Conservation (phyloP, 2,797 vertebrate genomes). For the Urosaurus nigricauda region DNA sequence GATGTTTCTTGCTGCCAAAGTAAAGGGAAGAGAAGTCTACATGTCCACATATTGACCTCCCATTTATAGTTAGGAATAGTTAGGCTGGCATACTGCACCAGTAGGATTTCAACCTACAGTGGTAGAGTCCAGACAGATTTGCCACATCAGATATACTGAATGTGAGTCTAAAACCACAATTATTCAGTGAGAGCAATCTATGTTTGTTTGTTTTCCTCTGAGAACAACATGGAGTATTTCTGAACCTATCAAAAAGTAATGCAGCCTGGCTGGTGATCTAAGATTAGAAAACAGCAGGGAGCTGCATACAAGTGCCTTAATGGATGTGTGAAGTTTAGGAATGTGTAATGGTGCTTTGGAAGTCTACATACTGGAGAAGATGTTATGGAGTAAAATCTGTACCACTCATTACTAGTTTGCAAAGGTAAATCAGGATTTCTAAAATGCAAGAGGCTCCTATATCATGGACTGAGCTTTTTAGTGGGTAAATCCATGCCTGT, state of each 20-base stretch:
- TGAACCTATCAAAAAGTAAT: neutral
- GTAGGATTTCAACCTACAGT: neutral
- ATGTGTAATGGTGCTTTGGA: neutral
- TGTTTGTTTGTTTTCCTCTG: neutral
- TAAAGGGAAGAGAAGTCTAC: neutral
- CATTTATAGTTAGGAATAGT: neutral
- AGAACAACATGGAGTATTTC: constrained; percentile 1
- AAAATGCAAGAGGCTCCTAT: constrained; percentile 2
- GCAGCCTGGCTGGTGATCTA: neutral
- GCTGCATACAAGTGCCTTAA: neutral
- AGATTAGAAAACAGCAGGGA: neutral
- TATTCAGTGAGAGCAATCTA: neutral
- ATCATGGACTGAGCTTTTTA: neutral
- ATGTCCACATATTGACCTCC: neutral
- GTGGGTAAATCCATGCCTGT: constrained; percentile 47
- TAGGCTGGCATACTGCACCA: neutral
- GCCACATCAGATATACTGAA: neutral
- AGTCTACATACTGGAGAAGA: neutral
- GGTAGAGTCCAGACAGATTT: neutral
- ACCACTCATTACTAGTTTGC: neutral
- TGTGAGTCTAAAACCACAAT: neutral
- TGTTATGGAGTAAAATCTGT: neutral
- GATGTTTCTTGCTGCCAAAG: neutral
- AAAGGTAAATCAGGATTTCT: constrained; percentile 6
- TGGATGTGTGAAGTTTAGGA: neutral